These are phyloP conservation scores for Sinocyclocheilus anophthalmus DNA, from an alignment of 2,113 vertebrate genomes.

Conservation along the genomic window DNA sequence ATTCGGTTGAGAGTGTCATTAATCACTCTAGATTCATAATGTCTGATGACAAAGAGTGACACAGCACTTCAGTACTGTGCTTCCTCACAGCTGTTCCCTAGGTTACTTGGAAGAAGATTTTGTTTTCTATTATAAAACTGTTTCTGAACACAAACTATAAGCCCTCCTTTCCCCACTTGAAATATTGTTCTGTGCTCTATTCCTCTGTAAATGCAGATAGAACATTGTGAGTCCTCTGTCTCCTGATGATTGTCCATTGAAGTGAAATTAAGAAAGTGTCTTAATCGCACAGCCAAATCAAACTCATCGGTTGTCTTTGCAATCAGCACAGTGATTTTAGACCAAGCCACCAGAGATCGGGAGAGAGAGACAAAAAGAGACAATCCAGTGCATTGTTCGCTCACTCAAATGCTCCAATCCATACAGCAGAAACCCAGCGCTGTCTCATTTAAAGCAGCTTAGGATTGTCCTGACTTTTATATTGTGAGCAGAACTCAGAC, in stretches of 20 bases:
- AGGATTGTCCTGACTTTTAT: slow-evolving; percentile 16
- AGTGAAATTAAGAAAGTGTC: slow-evolving; percentile 59
- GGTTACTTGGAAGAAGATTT: not conserved
- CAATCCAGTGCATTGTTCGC: slow-evolving; percentile 24
- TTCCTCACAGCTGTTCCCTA: not conserved
- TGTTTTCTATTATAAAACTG: not conserved
- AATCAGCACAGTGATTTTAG: slow-evolving; percentile 57
- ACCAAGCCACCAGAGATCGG: slow-evolving; percentile 9
- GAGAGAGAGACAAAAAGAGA: slow-evolving; percentile 18
- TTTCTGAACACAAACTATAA: slow-evolving; percentile 6
- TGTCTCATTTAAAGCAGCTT: slow-evolving; percentile 35
- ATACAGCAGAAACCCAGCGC: slow-evolving; percentile 7
- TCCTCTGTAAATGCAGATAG: slow-evolving; percentile 19
- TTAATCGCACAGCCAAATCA: slow-evolving; percentile 52
- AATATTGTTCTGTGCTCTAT: not conserved
- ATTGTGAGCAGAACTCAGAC: slow-evolving; percentile 16
- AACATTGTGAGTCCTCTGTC: slow-evolving; percentile 40
- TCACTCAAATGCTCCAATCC: slow-evolving; percentile 12
- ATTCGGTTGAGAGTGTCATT: slow-evolving; percentile 9
- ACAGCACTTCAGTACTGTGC: not conserved
- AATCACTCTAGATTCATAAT: not conserved
- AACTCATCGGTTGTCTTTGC: slow-evolving; percentile 50
- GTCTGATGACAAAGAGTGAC: not conserved
- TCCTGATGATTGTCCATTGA: slow-evolving; percentile 59
- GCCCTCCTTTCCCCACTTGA: not conserved